Evolutionary conservation across 2,797 vertebrate genomes (phyloP), one percentile per base, ranked within the genome.

Genomic region (Champsocephalus gunnari): DNA sequence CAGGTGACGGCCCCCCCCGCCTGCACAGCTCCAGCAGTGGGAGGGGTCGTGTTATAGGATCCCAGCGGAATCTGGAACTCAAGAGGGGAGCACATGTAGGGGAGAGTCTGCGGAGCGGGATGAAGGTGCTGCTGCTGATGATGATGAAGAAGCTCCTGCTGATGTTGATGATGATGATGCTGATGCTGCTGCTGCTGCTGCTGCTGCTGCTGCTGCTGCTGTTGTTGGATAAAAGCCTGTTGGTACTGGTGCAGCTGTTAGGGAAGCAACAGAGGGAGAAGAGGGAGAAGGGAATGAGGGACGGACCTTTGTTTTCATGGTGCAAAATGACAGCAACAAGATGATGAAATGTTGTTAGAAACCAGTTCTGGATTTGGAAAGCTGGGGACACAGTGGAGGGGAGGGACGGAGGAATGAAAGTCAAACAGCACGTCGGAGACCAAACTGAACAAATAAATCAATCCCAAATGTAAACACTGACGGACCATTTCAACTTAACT

Each of bases 231-330:
- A 89, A 98, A 95, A 64, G 96, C 93, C 88, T 98, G 97, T 88
- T 98, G 97, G 85, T 97, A 98, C 65, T 97, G 98, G 85, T 98
- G 97, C 94, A 97, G 90, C 96, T 98, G 91, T 79, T 17, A 60
- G 75, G 86, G 60, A 58, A 51, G 78, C 79, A 65, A 76, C 65
- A 79, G 71, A 80, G 79, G 83, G 80, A 85, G 73, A 82, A 78
- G 53, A 79, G 49, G 65, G 77, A 81, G 79, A 45, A 77, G 79
- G 83, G 84, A 73, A 86, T 88, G 85, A 91, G 80, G 88, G 83
- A 84, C 76, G 84, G 88, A 90, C 71, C 73, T 77, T 77, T 86
- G 83, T 84, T 64, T 86, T 84, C 55, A 68, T 89, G 88, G 77
- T 6, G 55, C 81, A 86, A 72, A 77, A 72, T 81, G 88, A 86